A percentile compares a stretch with the other conserved stretches of the same genome.
Evolutionary conservation across 2,113 vertebrate genomes (phyloP).

Genomic region (Machaerirhynchus nigripectus): DNA sequence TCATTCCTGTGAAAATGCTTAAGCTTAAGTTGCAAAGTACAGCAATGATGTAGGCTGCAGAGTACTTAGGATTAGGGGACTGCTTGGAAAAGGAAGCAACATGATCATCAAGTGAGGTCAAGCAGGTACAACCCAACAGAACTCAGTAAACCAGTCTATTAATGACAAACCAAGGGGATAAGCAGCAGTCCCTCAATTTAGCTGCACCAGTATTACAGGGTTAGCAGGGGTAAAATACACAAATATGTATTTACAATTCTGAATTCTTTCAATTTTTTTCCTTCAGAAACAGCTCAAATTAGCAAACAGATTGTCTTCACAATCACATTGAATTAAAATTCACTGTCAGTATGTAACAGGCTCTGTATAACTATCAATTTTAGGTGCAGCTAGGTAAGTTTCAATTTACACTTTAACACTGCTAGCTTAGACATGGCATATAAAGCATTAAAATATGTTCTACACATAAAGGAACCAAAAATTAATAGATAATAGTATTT

Average conservation of each 20-base stretch:
- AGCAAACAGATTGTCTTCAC: not conserved
- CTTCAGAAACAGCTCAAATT: not conserved
- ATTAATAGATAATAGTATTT: not conserved
- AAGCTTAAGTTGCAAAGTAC: conserved; percentile 2
- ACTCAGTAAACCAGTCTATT: not conserved
- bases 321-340: not conserved
- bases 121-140: not conserved
- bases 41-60: not conserved
- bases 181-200: not conserved
- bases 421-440: not conserved
- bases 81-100: not conserved
- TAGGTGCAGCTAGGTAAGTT: not conserved
- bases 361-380: not conserved
- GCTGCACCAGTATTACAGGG: not conserved
- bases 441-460: not conserved
- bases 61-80: not conserved
- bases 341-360: not conserved
- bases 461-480: not conserved
- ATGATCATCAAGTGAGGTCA: not conserved
- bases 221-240: not conserved
- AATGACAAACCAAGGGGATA: not conserved
- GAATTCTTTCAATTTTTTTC: not conserved
- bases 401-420: not conserved
- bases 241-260: not conserved
- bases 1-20: not conserved